Conservation (phyloP, 2,888 invertebrate species). For the Elgonia sp. region DNA sequence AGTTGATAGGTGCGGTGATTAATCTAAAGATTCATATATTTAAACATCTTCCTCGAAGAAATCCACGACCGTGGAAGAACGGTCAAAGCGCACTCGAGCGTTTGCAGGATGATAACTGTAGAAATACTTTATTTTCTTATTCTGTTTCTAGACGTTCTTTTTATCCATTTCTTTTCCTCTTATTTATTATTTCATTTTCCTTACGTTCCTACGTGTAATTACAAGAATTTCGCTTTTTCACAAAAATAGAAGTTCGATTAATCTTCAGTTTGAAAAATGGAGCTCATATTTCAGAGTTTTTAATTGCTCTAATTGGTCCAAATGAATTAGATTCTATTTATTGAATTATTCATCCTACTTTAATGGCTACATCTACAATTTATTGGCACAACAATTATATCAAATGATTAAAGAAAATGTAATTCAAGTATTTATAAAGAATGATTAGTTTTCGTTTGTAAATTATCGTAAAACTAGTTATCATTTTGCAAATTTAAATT, state of each 20-base stretch:
- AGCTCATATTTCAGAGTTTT: no score
- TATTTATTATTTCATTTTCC: background rate
- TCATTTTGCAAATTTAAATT: no score
- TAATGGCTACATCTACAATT: no score
- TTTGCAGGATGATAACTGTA: conserved; percentile 75
- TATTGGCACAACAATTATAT: no score
- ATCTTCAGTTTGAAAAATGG: background rate
- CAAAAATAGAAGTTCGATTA: background rate
- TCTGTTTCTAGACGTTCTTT: conserved; percentile 50
- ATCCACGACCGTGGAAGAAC: conserved; percentile 77
- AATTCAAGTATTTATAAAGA: no score
- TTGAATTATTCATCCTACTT: no score
- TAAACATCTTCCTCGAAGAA: conserved; percentile 66
- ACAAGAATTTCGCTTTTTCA: background rate
- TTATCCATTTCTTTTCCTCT: conserved; percentile 22
- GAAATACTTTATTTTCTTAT: conserved; percentile 62
- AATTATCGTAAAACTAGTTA: no score
- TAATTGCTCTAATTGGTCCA: no score
- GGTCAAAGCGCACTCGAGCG: conserved; percentile 78
- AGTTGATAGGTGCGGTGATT: conserved; percentile 59
- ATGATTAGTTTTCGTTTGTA: no score
- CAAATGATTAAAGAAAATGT: no score
- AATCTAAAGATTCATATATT: conserved; percentile 67
- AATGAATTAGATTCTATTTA: no score
- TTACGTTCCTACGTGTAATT: background rate